Evolutionary conservation across 2,797 vertebrate genomes (phyloP).

Genomic region (Paramormyrops hopkinsi): DNA sequence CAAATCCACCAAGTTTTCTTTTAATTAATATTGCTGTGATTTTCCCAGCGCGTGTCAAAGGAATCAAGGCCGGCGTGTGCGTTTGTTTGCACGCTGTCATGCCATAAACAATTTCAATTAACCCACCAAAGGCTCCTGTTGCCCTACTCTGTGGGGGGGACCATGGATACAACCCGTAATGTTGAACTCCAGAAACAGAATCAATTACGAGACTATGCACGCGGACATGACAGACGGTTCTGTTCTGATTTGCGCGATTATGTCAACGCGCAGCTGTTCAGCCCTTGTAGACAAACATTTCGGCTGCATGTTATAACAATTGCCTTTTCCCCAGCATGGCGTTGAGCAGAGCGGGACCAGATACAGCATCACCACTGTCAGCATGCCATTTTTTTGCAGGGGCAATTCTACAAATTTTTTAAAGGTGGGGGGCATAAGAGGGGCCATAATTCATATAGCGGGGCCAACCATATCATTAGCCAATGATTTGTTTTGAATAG

Average conservation of each 20-base stretch:
- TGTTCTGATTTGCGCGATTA: conserved; percentile 65
- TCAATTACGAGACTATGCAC: conserved; percentile 59
- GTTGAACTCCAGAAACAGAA: conserved; percentile 62
- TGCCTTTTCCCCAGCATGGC: conserved; percentile 21
- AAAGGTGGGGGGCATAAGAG: neutral
- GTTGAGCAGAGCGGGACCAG: neutral
- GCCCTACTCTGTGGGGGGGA: conserved; percentile 36
- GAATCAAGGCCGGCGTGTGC: neutral
- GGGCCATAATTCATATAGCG: neutral
- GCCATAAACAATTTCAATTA: conserved; percentile 54
- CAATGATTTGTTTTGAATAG: neutral
- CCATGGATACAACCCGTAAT: conserved; percentile 43
- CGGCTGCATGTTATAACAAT: conserved; percentile 39
- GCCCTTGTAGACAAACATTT: conserved; percentile 47
- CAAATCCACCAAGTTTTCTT: neutral
- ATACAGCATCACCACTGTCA: neutral
- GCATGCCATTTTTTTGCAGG: neutral
- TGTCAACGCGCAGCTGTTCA: conserved; percentile 54
- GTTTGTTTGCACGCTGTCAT: neutral
- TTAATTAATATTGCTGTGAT: neutral
- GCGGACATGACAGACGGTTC: conserved; percentile 40
- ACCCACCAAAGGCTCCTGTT: conserved; percentile 42
- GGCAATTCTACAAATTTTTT: neutral
- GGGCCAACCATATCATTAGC: neutral
- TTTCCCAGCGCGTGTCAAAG: neutral